Evolutionary conservation across 2,113 vertebrate species (phyloP).

Genomic region (Sminthopsis crassicaudata): DNA sequence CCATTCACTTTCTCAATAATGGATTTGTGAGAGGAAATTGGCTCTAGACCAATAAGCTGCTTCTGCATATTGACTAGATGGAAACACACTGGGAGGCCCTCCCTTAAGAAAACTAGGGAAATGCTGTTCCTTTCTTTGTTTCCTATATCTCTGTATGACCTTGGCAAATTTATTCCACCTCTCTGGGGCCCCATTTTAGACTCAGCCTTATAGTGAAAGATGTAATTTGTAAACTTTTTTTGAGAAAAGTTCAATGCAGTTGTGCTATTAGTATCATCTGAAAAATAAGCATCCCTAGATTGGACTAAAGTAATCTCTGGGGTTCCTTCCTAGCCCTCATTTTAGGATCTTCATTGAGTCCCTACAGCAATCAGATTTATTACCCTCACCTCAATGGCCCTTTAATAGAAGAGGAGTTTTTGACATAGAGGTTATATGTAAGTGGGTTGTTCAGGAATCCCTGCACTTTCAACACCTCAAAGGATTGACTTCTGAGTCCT

Average conservation of each 20-base stretch:
- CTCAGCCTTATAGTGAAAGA: neutral
- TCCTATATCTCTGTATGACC: neutral
- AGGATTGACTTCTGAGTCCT: neutral
- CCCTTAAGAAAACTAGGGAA: neutral
- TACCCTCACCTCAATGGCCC: neutral
- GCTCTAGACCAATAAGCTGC: neutral
- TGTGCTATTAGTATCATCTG: neutral
- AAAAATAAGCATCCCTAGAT: neutral
- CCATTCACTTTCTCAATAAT: conserved; percentile 1
- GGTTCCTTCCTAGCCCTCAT: neutral
- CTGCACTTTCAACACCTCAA: neutral
- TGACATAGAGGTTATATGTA: neutral
- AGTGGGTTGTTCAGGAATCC: neutral
- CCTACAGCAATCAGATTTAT: neutral
- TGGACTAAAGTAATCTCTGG: neutral
- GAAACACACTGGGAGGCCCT: neutral
- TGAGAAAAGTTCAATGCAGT: neutral
- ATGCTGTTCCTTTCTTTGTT: neutral
- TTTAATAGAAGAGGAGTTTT: neutral
- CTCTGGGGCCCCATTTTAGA: neutral
- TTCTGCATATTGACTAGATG: neutral
- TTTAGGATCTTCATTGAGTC: neutral
- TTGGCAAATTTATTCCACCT: neutral
- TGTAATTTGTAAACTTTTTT: neutral
- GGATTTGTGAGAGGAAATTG: conserved; percentile 7